Evolutionary conservation across 1,140 invertebrate species (phyloP).

Genomic region (Drosophila miranda): DNA sequence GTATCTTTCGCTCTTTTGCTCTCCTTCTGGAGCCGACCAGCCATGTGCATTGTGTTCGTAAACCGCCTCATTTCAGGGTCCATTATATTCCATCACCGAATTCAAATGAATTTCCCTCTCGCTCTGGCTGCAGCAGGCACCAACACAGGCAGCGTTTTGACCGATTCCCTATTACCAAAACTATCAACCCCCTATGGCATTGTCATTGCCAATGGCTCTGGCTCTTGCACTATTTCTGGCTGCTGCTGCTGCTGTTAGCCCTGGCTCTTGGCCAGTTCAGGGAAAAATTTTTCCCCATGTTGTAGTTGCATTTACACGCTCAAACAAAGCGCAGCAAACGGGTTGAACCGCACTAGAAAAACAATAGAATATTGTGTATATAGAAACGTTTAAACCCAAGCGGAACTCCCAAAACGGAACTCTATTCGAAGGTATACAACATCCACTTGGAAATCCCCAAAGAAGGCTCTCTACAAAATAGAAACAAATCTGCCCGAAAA

Average conservation of each 20-base stretch:
- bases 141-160: constrained; percentile 43
- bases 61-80: not conserved
- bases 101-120: constrained; percentile 45
- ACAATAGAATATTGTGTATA: not conserved
- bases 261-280: constrained; percentile 3
- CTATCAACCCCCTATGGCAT: constrained; percentile 59
- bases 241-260: constrained; percentile 13
- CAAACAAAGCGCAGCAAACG: constrained; percentile 43
- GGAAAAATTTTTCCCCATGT: constrained; percentile 34
- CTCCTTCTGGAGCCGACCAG: too few relatives aligned
- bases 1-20: too few relatives aligned
- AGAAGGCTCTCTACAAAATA: constrained; percentile 4
- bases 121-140: constrained; percentile 22
- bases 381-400: constrained; percentile 11
- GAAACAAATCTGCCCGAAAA: constrained; percentile 17
- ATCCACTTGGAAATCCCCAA: not conserved
- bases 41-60: constrained; percentile 8
- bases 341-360: constrained; percentile 18
- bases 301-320: constrained; percentile 68
- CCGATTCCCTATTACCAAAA: constrained; percentile 68
- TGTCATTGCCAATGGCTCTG: constrained; percentile 28
- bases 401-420: not conserved
- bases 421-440: constrained; percentile 1
- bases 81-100: constrained; percentile 2
- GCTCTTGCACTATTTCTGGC: not conserved